Conservation (phyloP, 2,113 vertebrate species). For the Xiphias gladius region DNA sequence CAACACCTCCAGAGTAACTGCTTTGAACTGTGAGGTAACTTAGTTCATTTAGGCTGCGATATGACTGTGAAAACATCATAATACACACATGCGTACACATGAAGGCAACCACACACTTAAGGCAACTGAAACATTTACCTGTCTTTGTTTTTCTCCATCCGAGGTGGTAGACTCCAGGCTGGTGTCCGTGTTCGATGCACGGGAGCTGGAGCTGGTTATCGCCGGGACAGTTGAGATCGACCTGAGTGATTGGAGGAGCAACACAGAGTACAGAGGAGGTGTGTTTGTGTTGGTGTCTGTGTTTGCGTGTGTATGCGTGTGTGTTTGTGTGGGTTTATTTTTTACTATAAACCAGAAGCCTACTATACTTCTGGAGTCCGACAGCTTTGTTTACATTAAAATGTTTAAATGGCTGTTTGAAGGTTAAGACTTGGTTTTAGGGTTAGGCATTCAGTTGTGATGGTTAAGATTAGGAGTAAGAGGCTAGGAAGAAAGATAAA, state of each 20-base stretch:
- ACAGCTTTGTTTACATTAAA: no score
- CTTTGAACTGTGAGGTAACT: background rate
- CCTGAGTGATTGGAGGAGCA: slow-evolving; percentile 94
- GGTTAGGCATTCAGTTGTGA: no score
- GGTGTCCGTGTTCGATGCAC: slow-evolving; percentile 97
- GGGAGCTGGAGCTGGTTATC: slow-evolving; percentile 97
- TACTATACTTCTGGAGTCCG: no score
- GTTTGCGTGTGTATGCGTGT: background rate
- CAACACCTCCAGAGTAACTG: background rate
- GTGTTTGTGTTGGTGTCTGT: slow-evolving; percentile 37
- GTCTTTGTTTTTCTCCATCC: background rate
- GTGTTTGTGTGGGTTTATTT: no score
- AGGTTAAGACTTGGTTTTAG: no score
- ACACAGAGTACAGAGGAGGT: slow-evolving; percentile 98
- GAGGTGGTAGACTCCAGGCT: slow-evolving; percentile 97
- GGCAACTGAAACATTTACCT: background rate
- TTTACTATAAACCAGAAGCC: no score
- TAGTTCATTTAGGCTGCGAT: no score
- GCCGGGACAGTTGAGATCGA: slow-evolving; percentile 98
- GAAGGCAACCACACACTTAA: background rate
- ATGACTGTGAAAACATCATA: no score
- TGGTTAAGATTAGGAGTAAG: no score
- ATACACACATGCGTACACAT: background rate
- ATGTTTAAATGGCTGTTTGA: no score
- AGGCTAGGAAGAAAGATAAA: no score